These are phyloP conservation scores for Blera fallax DNA, from an alignment of 2,888 invertebrate species.

Conservation along the genomic window DNA sequence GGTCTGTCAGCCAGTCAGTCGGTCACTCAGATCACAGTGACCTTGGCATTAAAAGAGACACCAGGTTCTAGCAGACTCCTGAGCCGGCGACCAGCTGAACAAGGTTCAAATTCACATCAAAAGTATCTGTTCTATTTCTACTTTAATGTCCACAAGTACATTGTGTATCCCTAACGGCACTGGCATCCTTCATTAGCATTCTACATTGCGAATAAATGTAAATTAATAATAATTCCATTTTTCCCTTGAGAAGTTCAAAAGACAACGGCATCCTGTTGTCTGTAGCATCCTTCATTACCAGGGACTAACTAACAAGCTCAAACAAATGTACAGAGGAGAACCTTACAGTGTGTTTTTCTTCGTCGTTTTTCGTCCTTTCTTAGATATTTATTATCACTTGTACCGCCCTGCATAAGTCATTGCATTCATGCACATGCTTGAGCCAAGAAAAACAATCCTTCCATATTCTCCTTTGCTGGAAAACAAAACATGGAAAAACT, in stretches of 20 bases:
- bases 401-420: background rate
- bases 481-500: too few relatives aligned
- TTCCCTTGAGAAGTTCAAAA: background rate
- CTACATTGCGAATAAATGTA: background rate
- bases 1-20: too few relatives aligned
- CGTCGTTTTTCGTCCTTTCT: background rate
- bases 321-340: background rate
- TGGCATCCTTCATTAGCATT: background rate
- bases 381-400: background rate
- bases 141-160: too few relatives aligned
- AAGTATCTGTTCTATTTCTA: too few relatives aligned
- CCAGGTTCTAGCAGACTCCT: too few relatives aligned
- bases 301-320: background rate
- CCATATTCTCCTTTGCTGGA: background rate
- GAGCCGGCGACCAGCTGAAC: too few relatives aligned
- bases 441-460: background rate
- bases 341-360: background rate
- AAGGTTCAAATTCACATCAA: too few relatives aligned
- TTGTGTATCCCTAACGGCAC: too few relatives aligned
- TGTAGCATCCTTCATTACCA: background rate
- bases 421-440: background rate
- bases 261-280: background rate
- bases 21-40: too few relatives aligned
- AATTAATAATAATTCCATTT: background rate
- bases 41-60: too few relatives aligned